phyloP scores from a whole-genome alignment of 2,888 invertebrate genomes.

The Apoda limacodes region DNA sequence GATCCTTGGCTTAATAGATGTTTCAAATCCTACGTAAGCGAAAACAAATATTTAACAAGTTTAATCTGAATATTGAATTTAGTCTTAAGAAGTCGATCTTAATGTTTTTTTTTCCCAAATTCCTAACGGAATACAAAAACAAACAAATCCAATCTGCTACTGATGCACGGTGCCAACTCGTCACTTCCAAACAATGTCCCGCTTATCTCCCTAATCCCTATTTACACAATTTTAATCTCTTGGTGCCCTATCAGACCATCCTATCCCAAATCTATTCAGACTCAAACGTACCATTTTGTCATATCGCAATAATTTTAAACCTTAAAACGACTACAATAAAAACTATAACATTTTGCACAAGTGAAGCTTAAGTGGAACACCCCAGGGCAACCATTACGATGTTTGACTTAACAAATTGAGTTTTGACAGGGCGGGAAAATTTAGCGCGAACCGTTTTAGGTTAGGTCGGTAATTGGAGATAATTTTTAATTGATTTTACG shows the following conservation, averaged over 20 bases:
- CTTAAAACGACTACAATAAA: slow-evolving; percentile 34
- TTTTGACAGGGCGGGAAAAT: slow-evolving; percentile 62
- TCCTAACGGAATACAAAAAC: too few species aligned
- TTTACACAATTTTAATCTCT: slow-evolving; percentile 67
- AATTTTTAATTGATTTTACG: slow-evolving; percentile 31
- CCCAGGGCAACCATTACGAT: slow-evolving; percentile 51
- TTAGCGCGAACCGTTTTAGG: slow-evolving; percentile 40
- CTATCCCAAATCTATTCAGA: slow-evolving; percentile 14
- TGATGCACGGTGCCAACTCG: slow-evolving; percentile 47
- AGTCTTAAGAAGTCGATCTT: too few species aligned
- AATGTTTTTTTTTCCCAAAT: too few species aligned
- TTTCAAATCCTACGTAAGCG: too few species aligned
- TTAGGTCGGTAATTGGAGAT: slow-evolving; percentile 25
- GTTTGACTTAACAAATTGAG: slow-evolving; percentile 67
- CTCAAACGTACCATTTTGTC: too few species aligned
- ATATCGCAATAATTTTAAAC: slow-evolving; percentile 31
- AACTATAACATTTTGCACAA: slow-evolving; percentile 23
- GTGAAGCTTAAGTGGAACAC: slow-evolving; percentile 19
- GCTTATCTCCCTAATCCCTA: slow-evolving; percentile 66
- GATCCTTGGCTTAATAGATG: too few species aligned
- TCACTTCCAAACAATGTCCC: slow-evolving; percentile 49
- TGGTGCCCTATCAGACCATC: slow-evolving; percentile 30
- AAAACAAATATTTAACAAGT: too few species aligned
- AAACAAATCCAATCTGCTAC: slow-evolving; percentile 21
- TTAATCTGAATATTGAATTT: too few species aligned